Evolutionary conservation across 92 coral and sea anemone genomes (phyloP).

Genomic region (Parazoanthus atlanticus): DNA sequence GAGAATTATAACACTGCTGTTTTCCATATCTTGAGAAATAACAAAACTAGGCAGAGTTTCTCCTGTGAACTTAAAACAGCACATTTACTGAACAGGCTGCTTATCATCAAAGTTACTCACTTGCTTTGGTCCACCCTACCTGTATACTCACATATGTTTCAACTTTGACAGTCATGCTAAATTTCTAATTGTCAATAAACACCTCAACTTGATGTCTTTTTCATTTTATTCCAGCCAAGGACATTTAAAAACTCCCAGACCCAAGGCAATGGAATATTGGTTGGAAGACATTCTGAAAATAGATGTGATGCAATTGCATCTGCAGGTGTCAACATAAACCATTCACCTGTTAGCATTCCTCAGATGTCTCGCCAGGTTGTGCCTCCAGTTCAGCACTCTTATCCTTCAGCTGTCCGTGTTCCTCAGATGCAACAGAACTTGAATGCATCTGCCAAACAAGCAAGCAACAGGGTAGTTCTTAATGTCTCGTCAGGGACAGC

Average conservation of each 20-base stretch:
- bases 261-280: constrained; percentile 34
- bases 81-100: too few relatives aligned
- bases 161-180: too few relatives aligned
- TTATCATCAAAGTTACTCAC: too few relatives aligned
- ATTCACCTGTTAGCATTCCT: constrained; percentile 13
- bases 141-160: too few relatives aligned
- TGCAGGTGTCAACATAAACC: neutral
- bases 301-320: neutral
- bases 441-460: constrained; percentile 1
- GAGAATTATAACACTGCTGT: too few relatives aligned
- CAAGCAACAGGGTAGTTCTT: neutral
- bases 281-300: neutral
- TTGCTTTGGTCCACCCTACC: too few relatives aligned
- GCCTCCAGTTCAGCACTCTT: constrained; percentile 20
- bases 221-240: neutral
- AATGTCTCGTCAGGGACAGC: neutral
- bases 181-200: too few relatives aligned
- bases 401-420: neutral
- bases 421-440: constrained; percentile 23
- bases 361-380: neutral
- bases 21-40: too few relatives aligned
- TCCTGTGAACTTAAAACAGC: too few relatives aligned
- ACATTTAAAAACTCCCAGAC: neutral
- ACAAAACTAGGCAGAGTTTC: too few relatives aligned
- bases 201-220: too few relatives aligned